Evolutionary conservation across 1,140 invertebrate genomes (phyloP).

Genomic region (Drosophila navojoa): DNA sequence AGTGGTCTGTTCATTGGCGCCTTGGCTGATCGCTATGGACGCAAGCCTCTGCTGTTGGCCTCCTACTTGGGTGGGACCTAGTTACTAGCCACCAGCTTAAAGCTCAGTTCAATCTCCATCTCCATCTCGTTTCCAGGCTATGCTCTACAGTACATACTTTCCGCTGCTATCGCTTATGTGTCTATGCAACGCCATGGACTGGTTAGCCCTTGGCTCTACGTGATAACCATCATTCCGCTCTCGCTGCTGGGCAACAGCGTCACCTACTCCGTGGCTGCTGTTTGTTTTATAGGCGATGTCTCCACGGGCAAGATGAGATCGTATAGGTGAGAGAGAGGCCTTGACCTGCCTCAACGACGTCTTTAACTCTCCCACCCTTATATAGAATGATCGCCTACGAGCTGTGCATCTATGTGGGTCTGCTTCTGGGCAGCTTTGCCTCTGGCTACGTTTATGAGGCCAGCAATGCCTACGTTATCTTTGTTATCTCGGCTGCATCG

Average conservation of each 20-base stretch:
- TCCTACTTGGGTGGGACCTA: slow-evolving; percentile 75
- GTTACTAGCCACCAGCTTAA: background rate
- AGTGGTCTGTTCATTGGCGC: slow-evolving; percentile 88
- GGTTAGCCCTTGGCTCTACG: slow-evolving; percentile 86
- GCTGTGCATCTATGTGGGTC: slow-evolving; percentile 85
- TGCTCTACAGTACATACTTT: slow-evolving; percentile 63
- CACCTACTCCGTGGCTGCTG: slow-evolving; percentile 85
- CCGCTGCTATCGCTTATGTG: slow-evolving; percentile 79
- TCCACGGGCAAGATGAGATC: slow-evolving; percentile 85
- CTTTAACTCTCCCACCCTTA: background rate
- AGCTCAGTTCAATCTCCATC: background rate
- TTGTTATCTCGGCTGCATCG: slow-evolving; percentile 58
- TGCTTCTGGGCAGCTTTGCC: slow-evolving; percentile 85
- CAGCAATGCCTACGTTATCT: slow-evolving; percentile 48
- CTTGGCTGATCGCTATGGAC: slow-evolving; percentile 89
- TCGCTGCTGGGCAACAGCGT: slow-evolving; percentile 86
- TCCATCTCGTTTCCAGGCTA: slow-evolving; percentile 49
- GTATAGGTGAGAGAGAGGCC: slow-evolving; percentile 66
- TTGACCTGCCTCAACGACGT: background rate
- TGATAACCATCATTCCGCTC: slow-evolving; percentile 85
- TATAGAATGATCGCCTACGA: slow-evolving; percentile 87
- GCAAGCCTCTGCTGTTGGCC: slow-evolving; percentile 87
- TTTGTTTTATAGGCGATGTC: slow-evolving; percentile 88
- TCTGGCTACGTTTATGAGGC: slow-evolving; percentile 83
- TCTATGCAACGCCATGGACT: slow-evolving; percentile 30